Evolutionary conservation across 2,797 vertebrate genomes (phyloP), one percentile per base, ranked within the genome.

Genomic region (Sebastolobus altivelis): DNA sequence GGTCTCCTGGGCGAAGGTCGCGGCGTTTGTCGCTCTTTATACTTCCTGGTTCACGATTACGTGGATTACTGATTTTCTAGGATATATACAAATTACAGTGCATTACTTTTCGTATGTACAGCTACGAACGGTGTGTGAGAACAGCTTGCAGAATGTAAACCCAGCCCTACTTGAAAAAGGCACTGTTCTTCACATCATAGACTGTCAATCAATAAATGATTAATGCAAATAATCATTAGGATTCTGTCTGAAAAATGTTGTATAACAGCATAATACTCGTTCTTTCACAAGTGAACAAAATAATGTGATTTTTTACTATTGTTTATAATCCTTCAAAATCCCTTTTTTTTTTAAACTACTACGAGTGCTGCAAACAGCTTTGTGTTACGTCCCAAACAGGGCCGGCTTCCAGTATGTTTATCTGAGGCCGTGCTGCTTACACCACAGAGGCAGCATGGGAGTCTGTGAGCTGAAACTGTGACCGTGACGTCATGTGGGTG

Each of bases 401-500:
- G 79, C 65, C 3, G 70, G 22, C 71, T 79, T 86, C 83, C 87
- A 72, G 65, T 75, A 71, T 88, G 88, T 92, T 89, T 88, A 81
- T 90, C 76, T 68, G 79, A 73, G 66, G 63, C 65, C 75, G 83
- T 61, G 76, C 72, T 80, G 83, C 85, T 89, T 65, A 76, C 83
- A 70, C 76, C 88, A 90, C 77, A 55, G 65, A 82, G 85, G 83
- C 82, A 85, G 78, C 82, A 86, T 77, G 87, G 85, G 87, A 91
- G 86, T 89, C 83, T 89, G 88, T 29, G 85, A 89, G 86, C 89
- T 86, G 61, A 77, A 90, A 84, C 90, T 85, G 90, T 87, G 86
- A 87, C 82, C 5, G 86, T 93, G 94, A 93, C 89, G 82, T 94
- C 92, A 93, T 72, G 80, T 73, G 91, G 86, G 89, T 80, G 89